Percentiles rank a stretch among this genome's conserved stretches.
phyloP scores from a whole-genome alignment of 2,113 vertebrate genomes.

The Hirundichthys speculiger region DNA sequence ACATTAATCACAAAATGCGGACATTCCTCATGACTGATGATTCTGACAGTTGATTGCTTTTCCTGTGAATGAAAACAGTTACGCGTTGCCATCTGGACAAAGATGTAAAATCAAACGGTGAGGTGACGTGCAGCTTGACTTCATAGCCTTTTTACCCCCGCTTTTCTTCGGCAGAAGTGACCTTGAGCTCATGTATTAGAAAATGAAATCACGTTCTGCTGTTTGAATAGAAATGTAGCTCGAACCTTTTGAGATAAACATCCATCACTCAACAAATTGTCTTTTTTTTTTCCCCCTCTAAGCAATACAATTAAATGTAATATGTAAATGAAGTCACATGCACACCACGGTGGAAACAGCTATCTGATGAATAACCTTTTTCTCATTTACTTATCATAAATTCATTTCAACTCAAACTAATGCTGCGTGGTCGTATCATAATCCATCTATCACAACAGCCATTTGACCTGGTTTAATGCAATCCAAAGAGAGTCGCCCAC shows the following conservation, averaged over 20 bases:
- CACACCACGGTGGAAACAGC: constrained; percentile 26
- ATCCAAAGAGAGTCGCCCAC: constrained; percentile 63
- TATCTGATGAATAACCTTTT: constrained; percentile 61
- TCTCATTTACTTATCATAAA: constrained; percentile 55
- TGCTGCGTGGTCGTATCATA: constrained; percentile 49
- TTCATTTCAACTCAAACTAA: constrained; percentile 56
- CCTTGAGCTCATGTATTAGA: constrained; percentile 49
- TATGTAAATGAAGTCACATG: constrained; percentile 45
- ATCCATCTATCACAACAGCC: constrained; percentile 60
- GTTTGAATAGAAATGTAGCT: constrained; percentile 14
- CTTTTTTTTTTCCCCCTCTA: not conserved
- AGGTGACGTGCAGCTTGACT: constrained; percentile 29
- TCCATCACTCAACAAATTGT: not conserved
- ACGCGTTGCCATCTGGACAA: constrained; percentile 32
- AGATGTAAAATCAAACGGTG: constrained; percentile 44
- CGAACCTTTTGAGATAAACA: constrained; percentile 35
- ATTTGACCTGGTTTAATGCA: constrained; percentile 71
- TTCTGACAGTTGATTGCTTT: constrained; percentile 38
- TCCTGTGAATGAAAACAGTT: constrained; percentile 32
- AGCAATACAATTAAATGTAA: constrained; percentile 33
- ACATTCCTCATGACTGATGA: constrained; percentile 40
- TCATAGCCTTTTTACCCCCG: constrained; percentile 9
- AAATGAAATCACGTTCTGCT: constrained; percentile 24
- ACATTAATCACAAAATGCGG: constrained; percentile 55
- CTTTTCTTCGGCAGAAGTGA: constrained; percentile 20